Evolutionary conservation across 2,113 vertebrate genomes (phyloP), one percentile per base, ranked within the genome.

Genomic region (Fulica atra): DNA sequence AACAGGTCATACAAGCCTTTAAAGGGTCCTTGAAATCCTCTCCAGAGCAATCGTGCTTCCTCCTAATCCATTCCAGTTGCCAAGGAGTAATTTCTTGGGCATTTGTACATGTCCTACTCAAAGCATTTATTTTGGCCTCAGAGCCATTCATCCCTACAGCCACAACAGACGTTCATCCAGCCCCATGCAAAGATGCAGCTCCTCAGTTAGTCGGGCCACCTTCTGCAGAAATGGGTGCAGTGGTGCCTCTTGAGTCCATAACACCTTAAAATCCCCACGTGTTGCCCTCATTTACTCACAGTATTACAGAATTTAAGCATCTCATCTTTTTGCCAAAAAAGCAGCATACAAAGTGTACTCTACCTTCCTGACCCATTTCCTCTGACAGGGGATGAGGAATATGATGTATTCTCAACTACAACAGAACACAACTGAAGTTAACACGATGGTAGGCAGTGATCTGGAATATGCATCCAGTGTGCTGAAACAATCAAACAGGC

Each of bases 11-110:
- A 59, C 15, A 92, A 90, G 82, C 72, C 86, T 70, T 95, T 66
- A 92, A 88, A 90, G 26, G 28, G 76, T 46, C 80, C 91, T 92
- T 73, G 88, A 97, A 94, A 90, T 54, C 81, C 88, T 90, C 94
- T 94, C 79, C 83, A 95, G 76, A 84, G 80, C 68, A 86, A 88
- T 86, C 72, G 61, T 26, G 88, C 54, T 51, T 90, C 71, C n/a
- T 83, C 82, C 82, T 90, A 89, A 88, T 66, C 90, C 88, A 92
- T 70, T 63, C 59, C 80, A 90, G 76, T 29, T 78, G 86, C 82
- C 80, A 90, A 88, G 82, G 68, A 90, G 51, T 90, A 70, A 92
- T 86, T 93, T 93, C 60, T 88, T 65, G 71, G 79, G 74, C 74
- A 83, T 7, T 94, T 79, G 78, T 21, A 69, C 44, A 50, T 13